Percentiles rank a stretch among this genome's conserved stretches.
These are phyloP conservation scores for Apis mellifera DNA, from an alignment of 1,140 invertebrate genomes.

Conservation along the genomic window Amel_HAv3.1 CM009934.2:5775501-5776000, in stretches of 20 bases:
- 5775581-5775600: slow-evolving; percentile 89
- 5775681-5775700: too few relatives aligned
- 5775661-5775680: too few relatives aligned
- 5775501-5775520: slow-evolving; percentile 87
- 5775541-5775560: slow-evolving; percentile 93
- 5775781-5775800: too few relatives aligned
- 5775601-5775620: slow-evolving; percentile 77
- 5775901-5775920: slow-evolving; percentile 87
- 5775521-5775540: slow-evolving; percentile 89
- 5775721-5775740: too few relatives aligned
- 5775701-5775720: too few relatives aligned
- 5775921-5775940: slow-evolving; percentile 86
- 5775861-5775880: slow-evolving; percentile 38
- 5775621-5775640: background rate
- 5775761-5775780: too few relatives aligned
- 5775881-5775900: slow-evolving; percentile 90
- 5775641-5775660: too few relatives aligned
- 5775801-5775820: background rate
- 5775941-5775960: slow-evolving; percentile 87
- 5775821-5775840: background rate
- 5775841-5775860: background rate
- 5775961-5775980: slow-evolving; percentile 91
- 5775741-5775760: too few relatives aligned
- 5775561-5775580: slow-evolving; percentile 93
- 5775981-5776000: slow-evolving; percentile 89